phyloP scores from a whole-genome alignment of 2,888 invertebrate species.

The Apamea anceps region DNA sequence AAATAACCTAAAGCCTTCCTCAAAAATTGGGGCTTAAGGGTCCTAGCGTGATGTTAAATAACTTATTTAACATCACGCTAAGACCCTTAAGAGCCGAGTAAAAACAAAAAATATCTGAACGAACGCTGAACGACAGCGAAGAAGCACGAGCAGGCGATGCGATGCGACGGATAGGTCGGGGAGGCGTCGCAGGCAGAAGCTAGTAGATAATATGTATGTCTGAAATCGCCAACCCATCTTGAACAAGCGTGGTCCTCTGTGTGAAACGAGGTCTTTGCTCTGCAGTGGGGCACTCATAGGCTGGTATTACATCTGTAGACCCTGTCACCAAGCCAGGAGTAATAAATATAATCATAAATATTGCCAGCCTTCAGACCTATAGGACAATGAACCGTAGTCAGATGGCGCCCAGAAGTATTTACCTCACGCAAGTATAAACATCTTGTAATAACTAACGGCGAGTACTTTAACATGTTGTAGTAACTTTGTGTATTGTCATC shows the following conservation, averaged over 20 bases:
- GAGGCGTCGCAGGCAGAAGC: no score
- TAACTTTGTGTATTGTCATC: constrained; percentile 22
- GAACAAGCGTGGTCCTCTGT: background rate
- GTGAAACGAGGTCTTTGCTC: background rate
- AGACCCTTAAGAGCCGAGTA: no score
- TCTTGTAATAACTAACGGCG: constrained; percentile 41
- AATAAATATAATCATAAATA: constrained; percentile 52
- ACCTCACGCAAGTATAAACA: constrained; percentile 61
- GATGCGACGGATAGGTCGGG: no score
- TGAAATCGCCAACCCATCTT: background rate
- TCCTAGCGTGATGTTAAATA: no score
- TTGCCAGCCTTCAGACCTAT: constrained; percentile 58
- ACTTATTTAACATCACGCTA: no score
- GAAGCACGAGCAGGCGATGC: no score
- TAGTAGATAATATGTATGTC: background rate
- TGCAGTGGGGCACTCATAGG: background rate
- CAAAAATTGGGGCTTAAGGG: no score
- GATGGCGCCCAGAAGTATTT: constrained; percentile 73
- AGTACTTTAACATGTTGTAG: constrained; percentile 28
- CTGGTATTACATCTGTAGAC: background rate
- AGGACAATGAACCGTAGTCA: constrained; percentile 72
- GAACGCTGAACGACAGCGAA: background rate
- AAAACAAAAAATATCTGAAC: no score
- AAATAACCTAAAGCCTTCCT: no score
- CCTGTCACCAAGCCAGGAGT: constrained; percentile 25